Conservation (phyloP, 2,888 invertebrate species). For the Stegophylla sp. region DNA sequence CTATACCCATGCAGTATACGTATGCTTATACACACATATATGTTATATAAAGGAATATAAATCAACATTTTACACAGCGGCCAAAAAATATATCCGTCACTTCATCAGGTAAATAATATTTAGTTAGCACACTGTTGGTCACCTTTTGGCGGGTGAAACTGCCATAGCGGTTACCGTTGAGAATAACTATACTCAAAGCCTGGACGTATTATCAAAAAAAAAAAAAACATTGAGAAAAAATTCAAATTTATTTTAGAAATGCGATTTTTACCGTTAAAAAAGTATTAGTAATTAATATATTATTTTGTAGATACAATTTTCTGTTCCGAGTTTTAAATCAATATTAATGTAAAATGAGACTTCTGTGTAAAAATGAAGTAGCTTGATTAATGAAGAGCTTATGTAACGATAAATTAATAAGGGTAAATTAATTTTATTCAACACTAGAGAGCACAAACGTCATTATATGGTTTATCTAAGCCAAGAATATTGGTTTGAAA, state of each 20-base stretch:
- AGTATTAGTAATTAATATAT: too few relatives aligned
- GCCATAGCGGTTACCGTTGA: neutral
- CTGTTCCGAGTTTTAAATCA: too few relatives aligned
- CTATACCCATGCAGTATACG: neutral
- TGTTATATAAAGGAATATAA: neutral
- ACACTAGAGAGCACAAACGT: neutral
- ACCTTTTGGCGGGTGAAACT: conserved; percentile 49
- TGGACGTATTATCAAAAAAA: neutral
- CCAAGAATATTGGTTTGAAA: neutral
- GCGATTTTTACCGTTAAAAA: neutral
- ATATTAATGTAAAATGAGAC: too few relatives aligned
- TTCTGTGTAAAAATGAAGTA: too few relatives aligned
- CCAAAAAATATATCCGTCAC: conserved; percentile 33
- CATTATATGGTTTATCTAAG: too few relatives aligned
- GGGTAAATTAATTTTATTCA: neutral
- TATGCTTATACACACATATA: neutral
- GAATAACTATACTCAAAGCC: neutral
- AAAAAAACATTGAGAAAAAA: neutral
- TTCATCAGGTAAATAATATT: conserved; percentile 8
- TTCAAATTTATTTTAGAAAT: neutral
- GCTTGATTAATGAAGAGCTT: neutral
- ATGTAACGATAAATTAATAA: neutral
- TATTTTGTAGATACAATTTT: too few relatives aligned
- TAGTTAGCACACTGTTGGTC: conserved; percentile 20
- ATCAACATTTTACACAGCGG: conserved; percentile 35